Evolutionary conservation across 2,113 vertebrate genomes (phyloP).

Genomic region (Oplegnathus fasciatus): DNA sequence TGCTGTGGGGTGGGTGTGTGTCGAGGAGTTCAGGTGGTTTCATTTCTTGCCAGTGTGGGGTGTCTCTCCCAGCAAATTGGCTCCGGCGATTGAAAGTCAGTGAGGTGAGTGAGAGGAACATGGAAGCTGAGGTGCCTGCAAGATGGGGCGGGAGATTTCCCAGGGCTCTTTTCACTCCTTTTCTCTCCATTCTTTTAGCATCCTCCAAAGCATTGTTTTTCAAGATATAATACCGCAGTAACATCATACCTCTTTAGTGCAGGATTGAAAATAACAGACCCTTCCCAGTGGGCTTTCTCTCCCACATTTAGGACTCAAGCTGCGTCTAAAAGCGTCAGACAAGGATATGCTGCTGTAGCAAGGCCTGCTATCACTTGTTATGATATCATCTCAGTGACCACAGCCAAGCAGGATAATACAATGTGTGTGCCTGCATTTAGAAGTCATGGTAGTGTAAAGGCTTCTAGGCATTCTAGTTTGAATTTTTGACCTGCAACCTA

Average conservation of each 20-base stretch:
- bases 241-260: constrained; percentile 40
- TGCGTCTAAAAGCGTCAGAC: constrained; percentile 19
- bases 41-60: constrained; percentile 68
- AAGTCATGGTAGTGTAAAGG: neutral
- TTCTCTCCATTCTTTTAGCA: neutral
- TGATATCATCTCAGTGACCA: neutral
- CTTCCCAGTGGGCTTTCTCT: constrained; percentile 18
- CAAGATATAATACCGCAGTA: constrained; percentile 37
- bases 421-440: neutral
- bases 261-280: constrained; percentile 48
- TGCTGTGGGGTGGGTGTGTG: constrained; percentile 52
- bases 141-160: constrained; percentile 66
- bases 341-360: neutral
- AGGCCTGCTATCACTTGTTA: neutral
- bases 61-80: constrained; percentile 74
- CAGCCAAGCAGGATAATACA: neutral
- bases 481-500: neutral
- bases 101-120: constrained; percentile 68
- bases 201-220: constrained; percentile 22
- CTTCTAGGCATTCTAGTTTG: neutral
- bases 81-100: constrained; percentile 73
- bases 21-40: constrained; percentile 64
- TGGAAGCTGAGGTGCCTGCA: constrained; percentile 38
- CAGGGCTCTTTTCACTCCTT: constrained; percentile 40
- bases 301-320: constrained; percentile 19